phyloP scores from a whole-genome alignment of 2,888 invertebrate species.

The Lepidochrysops patricia region DNA sequence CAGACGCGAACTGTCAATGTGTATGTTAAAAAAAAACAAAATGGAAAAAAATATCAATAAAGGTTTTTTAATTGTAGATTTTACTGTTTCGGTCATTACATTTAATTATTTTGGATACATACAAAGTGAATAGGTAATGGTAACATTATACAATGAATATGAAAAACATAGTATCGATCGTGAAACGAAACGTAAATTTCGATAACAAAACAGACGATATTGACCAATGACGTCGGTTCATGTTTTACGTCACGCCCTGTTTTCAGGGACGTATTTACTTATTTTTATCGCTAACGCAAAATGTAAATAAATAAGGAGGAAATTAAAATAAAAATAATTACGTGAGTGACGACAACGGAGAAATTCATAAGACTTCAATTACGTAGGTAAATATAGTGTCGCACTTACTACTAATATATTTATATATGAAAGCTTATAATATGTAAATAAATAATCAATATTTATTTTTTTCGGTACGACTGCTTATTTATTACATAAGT shows the following conservation, averaged over 20 bases:
- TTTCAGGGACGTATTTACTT: conserved; percentile 67
- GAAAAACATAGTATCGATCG: conserved; percentile 9
- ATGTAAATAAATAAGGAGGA: conserved; percentile 42
- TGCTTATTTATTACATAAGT: neutral
- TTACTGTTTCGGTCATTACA: neutral
- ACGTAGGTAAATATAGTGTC: neutral
- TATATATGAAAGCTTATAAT: neutral
- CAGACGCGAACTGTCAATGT: neutral
- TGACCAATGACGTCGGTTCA: conserved; percentile 54
- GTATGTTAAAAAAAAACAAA: neutral
- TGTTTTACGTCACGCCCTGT: conserved; percentile 62
- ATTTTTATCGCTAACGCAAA: conserved; percentile 48
- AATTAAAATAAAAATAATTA: conserved; percentile 33
- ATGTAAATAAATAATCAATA: neutral
- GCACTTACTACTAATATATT: neutral
- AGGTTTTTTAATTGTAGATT: neutral
- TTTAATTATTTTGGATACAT: too few relatives aligned
- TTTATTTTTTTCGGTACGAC: neutral
- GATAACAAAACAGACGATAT: conserved; percentile 28
- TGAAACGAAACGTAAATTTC: conserved; percentile 43
- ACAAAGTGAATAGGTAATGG: neutral
- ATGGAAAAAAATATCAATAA: neutral
- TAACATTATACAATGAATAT: neutral
- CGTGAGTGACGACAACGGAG: neutral
- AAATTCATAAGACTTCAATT: neutral